Percentiles rank a stretch among this genome's conserved stretches.
These are phyloP conservation scores for Cepphus grylle DNA, from an alignment of 2,113 vertebrate genomes.

Conservation along the genomic window DNA sequence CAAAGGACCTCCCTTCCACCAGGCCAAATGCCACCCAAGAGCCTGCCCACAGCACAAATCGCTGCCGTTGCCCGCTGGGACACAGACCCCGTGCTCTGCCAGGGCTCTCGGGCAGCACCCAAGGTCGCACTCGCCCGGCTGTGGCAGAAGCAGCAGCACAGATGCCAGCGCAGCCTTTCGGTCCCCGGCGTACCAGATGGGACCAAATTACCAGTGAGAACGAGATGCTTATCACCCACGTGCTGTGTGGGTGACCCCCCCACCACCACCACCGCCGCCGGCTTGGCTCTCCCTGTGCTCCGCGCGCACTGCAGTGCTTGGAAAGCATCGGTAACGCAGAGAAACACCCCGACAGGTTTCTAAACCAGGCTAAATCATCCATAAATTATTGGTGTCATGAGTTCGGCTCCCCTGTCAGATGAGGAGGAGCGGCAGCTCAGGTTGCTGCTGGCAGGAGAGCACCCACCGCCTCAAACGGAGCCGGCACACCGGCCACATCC, in stretches of 20 bases:
- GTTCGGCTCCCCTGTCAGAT: background rate
- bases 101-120: background rate
- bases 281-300: background rate
- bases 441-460: background rate
- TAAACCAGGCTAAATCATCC: background rate
- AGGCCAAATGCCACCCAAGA: background rate
- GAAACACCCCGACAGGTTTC: background rate
- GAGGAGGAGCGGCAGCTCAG: background rate
- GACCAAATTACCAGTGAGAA: background rate
- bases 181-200: fast-evolving
- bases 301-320: fast-evolving
- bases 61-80: background rate
- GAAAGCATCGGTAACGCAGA: fast-evolving
- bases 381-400: background rate
- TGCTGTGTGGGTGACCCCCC: background rate
- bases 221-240: fast-evolving
- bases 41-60: background rate
- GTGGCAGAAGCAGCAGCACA: background rate
- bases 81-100: fast-evolving
- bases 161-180: background rate
- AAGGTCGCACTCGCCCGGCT: background rate
- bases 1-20: background rate
- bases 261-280: fast-evolving
- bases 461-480: background rate
- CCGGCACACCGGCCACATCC: fast-evolving